A percentile compares a stretch with the other conserved stretches of the same genome.
Evolutionary conservation across 1,140 invertebrate genomes (phyloP).

Genomic region (Periplaneta americana): DNA sequence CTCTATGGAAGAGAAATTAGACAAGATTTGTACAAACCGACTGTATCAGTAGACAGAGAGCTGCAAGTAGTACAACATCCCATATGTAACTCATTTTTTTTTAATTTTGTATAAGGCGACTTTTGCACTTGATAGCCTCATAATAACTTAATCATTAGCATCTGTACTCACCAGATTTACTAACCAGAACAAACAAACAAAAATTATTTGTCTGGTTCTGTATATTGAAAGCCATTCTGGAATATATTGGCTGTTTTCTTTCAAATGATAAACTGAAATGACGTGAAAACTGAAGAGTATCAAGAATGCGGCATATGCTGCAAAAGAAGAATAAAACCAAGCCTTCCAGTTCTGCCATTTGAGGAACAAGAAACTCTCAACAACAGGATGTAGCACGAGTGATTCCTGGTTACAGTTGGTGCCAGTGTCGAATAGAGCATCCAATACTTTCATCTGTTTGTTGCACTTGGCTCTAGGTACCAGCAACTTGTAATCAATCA

Average conservation of each 20-base stretch:
- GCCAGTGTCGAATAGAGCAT: constrained; percentile 42
- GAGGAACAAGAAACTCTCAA: constrained; percentile 47
- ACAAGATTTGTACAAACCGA: too few relatives aligned
- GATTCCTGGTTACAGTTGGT: constrained; percentile 40
- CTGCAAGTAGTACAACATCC: too few relatives aligned
- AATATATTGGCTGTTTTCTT: constrained; percentile 27
- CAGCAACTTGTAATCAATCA: constrained; percentile 5
- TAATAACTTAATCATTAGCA: too few relatives aligned
- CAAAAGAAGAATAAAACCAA: constrained; percentile 43
- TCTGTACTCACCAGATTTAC: background rate
- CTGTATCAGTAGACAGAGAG: too few relatives aligned
- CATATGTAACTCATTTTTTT: too few relatives aligned
- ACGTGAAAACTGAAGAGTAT: constrained; percentile 36
- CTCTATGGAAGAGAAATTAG: too few relatives aligned
- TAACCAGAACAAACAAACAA: background rate
- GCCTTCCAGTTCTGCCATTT: constrained; percentile 46
- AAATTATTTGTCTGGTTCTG: background rate
- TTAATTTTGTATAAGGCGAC: too few relatives aligned
- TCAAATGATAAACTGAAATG: constrained; percentile 37
- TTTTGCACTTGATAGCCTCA: too few relatives aligned
- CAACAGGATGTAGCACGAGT: constrained; percentile 45
- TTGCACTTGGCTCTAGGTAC: background rate
- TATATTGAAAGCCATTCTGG: background rate
- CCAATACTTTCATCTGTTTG: constrained; percentile 42
- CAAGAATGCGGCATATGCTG: constrained; percentile 43